Conservation (phyloP, 2,113 vertebrate species). For the Thryonomys swinderianus region DNA sequence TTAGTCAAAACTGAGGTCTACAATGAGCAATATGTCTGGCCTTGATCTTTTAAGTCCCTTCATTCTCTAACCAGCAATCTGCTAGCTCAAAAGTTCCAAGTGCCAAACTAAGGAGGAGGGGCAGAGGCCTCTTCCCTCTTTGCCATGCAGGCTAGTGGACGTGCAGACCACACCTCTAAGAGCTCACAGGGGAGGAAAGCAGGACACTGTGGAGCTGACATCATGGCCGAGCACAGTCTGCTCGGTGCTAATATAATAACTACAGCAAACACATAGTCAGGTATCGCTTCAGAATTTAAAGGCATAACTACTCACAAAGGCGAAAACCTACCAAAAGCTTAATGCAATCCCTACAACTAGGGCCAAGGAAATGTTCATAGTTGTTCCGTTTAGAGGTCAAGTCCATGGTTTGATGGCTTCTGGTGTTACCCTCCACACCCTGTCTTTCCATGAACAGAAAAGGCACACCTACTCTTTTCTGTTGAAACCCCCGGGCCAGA, state of each 20-base stretch:
- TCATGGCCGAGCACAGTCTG: not conserved
- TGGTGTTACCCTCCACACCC: not conserved
- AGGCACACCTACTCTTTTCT: not conserved
- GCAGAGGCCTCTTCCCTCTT: not conserved
- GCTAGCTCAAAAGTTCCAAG: not conserved
- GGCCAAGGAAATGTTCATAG: not conserved
- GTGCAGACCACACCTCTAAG: not conserved
- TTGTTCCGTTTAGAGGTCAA: not conserved
- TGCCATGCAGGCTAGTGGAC: not conserved
- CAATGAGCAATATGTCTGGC: slow-evolving; percentile 5
- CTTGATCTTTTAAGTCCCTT: slow-evolving; percentile 18
- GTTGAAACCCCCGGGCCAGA: not conserved
- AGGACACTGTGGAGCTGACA: not conserved
- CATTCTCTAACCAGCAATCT: not conserved
- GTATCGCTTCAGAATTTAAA: slow-evolving; percentile 17
- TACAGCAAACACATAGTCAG: not conserved
- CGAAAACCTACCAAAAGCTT: slow-evolving; percentile 34
- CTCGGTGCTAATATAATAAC: not conserved
- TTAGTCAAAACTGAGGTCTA: not conserved
- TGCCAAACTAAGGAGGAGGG: not conserved
- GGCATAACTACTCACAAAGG: not conserved
- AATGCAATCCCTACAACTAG: not conserved
- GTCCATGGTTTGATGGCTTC: not conserved
- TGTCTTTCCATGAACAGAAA: not conserved
- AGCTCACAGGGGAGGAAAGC: not conserved